Base-by-base conservation (phyloP, 2,888 invertebrate species). In the Agrotis segetum region DNA sequence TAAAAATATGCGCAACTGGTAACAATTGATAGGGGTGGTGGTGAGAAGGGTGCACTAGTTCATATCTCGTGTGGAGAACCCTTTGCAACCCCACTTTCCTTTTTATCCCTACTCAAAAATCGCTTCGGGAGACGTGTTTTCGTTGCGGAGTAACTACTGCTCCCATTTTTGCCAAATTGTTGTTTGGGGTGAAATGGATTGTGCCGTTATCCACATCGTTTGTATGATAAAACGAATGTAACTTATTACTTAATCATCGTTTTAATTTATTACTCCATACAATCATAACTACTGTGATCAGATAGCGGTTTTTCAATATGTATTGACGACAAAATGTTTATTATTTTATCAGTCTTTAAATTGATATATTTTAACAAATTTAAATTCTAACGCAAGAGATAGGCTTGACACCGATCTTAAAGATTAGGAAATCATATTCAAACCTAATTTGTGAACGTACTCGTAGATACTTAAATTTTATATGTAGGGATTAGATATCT, bases 81-180 rank as follows among this genome's bases (percentile, higher is more conserved):
- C 94, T 93, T 94, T 92, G 88, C 89, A 89, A 92, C 93, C 92
- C 93, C 89, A 89, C 90, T 90, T 89, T 91, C 86, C 90, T 92
- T 92, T 92, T 94, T 92, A 94, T 95, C 94, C 95, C 93, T 92
- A 88, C 91, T 95, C 93, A 93, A 94, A 95, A 95, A 95, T 92
- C 91, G 92, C 89, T 94, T 89, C 88, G 88, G 89, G 92, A 89
- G 90, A 90, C 91, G 88, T 92, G 92, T 91, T 92, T 91, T 92
- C 90, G 90, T 88, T 88, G 83, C 84, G 88, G 86, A 89, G 91
- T 93, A 92, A 92, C 93, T 92, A 93, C 91, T 94, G 94, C 91
- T 94, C 92, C 88, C 91, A 88, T 94, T 94, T 91, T 90, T 88
- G 88, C 81, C 88, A 89, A 90, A 90, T 89, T 88, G 85, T 88